Percentiles rank a stretch among this genome's conserved stretches.
Conservation (phyloP, 92 coral and sea anemone genomes). For the Bergia sp. region DNA sequence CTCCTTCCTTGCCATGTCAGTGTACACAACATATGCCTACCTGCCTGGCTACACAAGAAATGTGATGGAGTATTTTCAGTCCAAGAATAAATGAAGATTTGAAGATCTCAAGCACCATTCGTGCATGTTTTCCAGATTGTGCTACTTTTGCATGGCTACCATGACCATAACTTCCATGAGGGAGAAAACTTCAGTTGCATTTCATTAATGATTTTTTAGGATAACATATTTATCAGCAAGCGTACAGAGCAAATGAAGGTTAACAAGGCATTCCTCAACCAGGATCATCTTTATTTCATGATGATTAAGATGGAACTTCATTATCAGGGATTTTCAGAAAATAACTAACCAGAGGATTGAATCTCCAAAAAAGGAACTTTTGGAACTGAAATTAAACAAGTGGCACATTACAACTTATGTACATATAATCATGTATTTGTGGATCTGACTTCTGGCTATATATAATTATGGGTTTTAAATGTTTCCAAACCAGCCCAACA, state of each 20-base stretch:
- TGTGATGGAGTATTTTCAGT: slow-evolving; percentile 67
- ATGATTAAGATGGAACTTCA: too few species aligned
- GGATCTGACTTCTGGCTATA: too few species aligned
- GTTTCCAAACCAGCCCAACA: too few species aligned
- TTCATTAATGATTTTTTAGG: background rate
- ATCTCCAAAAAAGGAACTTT: too few species aligned
- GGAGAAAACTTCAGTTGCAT: background rate
- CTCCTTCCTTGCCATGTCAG: slow-evolving; percentile 92
- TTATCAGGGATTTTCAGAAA: too few species aligned
- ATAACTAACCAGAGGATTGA: too few species aligned
- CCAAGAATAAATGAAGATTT: slow-evolving; percentile 6
- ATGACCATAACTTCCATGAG: background rate
- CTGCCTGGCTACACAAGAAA: slow-evolving; percentile 85
- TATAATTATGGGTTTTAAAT: too few species aligned
- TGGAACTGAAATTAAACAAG: too few species aligned
- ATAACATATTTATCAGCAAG: background rate
- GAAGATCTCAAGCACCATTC: background rate
- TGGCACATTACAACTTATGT: too few species aligned
- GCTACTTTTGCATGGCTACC: background rate
- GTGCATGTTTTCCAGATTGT: background rate
- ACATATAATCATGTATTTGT: too few species aligned
- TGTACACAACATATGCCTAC: slow-evolving; percentile 92
- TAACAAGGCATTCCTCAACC: background rate
- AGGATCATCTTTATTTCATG: too few species aligned
- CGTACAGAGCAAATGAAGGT: background rate